Conservation (phyloP, 2,113 vertebrate genomes). For the Pangasianodon gigas region DNA sequence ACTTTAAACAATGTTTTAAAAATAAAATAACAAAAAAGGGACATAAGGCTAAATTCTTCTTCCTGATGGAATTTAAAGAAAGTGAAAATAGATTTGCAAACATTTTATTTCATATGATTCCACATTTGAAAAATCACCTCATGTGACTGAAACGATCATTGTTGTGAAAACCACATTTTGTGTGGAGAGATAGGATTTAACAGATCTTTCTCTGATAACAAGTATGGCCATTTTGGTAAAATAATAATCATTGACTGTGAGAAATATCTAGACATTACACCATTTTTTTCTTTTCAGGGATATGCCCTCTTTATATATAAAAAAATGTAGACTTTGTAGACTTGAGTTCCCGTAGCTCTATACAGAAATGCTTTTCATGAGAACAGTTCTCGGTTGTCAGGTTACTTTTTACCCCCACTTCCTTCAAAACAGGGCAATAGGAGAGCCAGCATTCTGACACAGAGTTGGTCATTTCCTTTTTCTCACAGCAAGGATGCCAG, state of each 20-base stretch:
- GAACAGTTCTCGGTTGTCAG: slow-evolving; percentile 60
- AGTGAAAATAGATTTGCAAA: slow-evolving; percentile 40
- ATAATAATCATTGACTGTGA: slow-evolving; percentile 68
- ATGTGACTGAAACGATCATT: slow-evolving; percentile 40
- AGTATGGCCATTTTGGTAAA: slow-evolving; percentile 74
- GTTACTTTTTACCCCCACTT: slow-evolving; percentile 65
- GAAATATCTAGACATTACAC: slow-evolving; percentile 82
- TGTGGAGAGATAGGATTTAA: slow-evolving; percentile 41
- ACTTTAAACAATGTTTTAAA: slow-evolving; percentile 59
- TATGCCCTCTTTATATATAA: slow-evolving; percentile 74
- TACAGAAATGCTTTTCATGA: slow-evolving; percentile 70
- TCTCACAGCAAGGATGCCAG: slow-evolving; percentile 42
- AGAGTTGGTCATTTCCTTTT: slow-evolving; percentile 38
- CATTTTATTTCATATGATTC: slow-evolving; percentile 36
- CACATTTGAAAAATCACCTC: slow-evolving; percentile 51
- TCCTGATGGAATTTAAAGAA: slow-evolving; percentile 36
- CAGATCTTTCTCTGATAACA: slow-evolving; percentile 44
- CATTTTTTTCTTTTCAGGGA: slow-evolving; percentile 70
- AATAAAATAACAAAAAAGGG: slow-evolving; percentile 44
- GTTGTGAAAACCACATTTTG: slow-evolving; percentile 36
- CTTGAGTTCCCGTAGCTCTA: slow-evolving; percentile 74
- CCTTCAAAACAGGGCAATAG: slow-evolving; percentile 60
- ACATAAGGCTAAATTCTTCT: slow-evolving; percentile 39
- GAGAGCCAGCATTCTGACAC: slow-evolving; percentile 58
- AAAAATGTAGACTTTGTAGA: slow-evolving; percentile 59